phyloP scores from a whole-genome alignment of 1,140 invertebrate species.

The Cephus cinctus region DNA sequence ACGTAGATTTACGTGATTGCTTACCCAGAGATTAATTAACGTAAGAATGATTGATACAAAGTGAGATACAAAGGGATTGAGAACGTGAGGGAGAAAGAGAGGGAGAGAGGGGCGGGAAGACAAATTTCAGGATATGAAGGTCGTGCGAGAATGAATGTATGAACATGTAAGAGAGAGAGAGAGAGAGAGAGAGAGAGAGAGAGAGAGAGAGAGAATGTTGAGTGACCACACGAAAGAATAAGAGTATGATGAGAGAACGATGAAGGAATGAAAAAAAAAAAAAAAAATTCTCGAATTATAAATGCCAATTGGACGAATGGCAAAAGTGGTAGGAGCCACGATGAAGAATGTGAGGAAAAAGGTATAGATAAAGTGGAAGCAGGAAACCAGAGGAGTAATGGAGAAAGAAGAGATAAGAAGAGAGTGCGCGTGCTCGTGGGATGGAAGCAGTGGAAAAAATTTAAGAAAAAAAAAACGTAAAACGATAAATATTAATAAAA shows the following conservation, averaged over 20 bases:
- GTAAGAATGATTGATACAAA: conserved; percentile 8
- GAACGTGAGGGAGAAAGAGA: conserved; percentile 15
- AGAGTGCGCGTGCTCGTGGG: background rate
- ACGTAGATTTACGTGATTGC: conserved; percentile 16
- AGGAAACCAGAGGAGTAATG: conserved; percentile 12
- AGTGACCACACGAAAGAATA: background rate
- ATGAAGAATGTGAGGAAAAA: conserved; percentile 7
- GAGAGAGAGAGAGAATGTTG: background rate
- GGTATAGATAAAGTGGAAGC: too few relatives aligned
- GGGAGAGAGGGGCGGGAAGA: conserved; percentile 3
- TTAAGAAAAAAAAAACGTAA: conserved; percentile 17
- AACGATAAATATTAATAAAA: too few relatives aligned
- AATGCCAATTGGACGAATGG: background rate
- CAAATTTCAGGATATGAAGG: conserved; percentile 12
- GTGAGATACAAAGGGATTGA: background rate
- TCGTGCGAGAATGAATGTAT: conserved; percentile 21
- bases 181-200: conserved; percentile 7
- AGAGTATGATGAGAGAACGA: conserved; percentile 3
- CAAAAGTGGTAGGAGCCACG: conserved; percentile 5
- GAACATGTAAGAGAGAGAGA: conserved; percentile 20
- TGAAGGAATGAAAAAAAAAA: conserved; percentile 4
- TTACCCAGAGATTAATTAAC: background rate
- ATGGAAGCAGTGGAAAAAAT: too few relatives aligned
- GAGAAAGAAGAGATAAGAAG: background rate
- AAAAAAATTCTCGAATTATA: conserved; percentile 4